Percentiles rank a stretch among this genome's conserved stretches.
Conservation (phyloP, 2,888 invertebrate genomes). For the Drosophila dives region DNA sequence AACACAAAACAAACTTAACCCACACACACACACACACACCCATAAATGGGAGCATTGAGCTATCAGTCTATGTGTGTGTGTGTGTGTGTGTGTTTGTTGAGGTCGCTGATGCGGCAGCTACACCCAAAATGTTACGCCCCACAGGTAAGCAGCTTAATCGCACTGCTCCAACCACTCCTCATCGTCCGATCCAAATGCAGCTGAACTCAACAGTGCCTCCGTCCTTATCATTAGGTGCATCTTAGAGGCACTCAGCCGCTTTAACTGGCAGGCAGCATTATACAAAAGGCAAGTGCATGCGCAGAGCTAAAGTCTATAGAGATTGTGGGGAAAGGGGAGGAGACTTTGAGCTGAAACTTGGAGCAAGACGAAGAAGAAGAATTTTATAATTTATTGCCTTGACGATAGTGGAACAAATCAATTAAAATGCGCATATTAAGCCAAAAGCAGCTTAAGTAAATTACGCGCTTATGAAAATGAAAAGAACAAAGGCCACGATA, state of each 20-base stretch:
- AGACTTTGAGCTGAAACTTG: conserved; percentile 14
- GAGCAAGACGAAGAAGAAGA: conserved; percentile 21
- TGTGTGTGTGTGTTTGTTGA: conserved; percentile 30
- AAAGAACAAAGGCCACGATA: conserved; percentile 33
- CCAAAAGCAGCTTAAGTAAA: conserved; percentile 81
- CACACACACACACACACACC: conserved; percentile 51
- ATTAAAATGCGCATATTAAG: conserved; percentile 82
- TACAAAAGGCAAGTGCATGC: conserved; percentile 44
- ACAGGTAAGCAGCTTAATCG: conserved; percentile 80
- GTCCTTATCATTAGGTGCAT: conserved; percentile 80
- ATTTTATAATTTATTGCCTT: conserved; percentile 80
- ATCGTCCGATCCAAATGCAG: background rate
- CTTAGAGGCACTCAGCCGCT: conserved; percentile 80
- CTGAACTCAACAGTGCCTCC: conserved; percentile 18
- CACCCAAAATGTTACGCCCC: conserved; percentile 78
- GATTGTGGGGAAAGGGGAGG: background rate
- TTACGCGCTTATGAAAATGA: conserved; percentile 72
- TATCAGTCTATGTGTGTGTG: conserved; percentile 48
- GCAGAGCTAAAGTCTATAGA: background rate
- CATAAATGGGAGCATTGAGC: conserved; percentile 64
- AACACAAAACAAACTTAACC: conserved; percentile 73
- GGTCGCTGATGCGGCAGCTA: conserved; percentile 73
- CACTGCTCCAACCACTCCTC: conserved; percentile 15
- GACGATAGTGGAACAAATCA: conserved; percentile 82
- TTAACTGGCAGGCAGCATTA: conserved; percentile 37